Evolutionary conservation across 2,888 invertebrate species (phyloP), one percentile per base, ranked within the genome.

Genomic region (Ichneumoninae sp.): DNA sequence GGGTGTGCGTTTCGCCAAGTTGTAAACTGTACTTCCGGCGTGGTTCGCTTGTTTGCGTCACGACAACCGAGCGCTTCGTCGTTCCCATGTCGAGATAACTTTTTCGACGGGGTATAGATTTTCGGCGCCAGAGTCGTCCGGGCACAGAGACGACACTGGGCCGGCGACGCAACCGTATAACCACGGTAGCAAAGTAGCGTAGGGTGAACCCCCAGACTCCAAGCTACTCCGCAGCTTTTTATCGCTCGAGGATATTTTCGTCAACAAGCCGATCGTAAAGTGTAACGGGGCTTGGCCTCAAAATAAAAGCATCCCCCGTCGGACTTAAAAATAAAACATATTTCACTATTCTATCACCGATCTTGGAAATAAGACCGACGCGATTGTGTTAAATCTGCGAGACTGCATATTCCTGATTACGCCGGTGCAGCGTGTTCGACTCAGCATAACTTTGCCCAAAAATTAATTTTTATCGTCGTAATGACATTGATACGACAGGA

Each of bases 11-110:
- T 68, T 77, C 52, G 66, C 80, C 72, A 85, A 84, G 68, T 86
- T 86, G 79, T 75, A 70, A 86, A 86, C 87, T 87, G 85, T 87
- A 86, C 86, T 84, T 86, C 83, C 86, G 84, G 68, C 80, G 78
- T 86, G 89, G 26, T 86, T 86, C 89, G 88, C 86, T 85, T 86
- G 87, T 89, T 90, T 88, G 87, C 89, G 82, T 82, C 79, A 62
- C 77, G 75, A 60, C 82, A 78, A 65, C 68, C 30, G n/a, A 68
- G 75, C 40, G 84, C 83, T 77, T 77, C 75, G 78, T 66, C n/a
- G 57, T 66, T 62, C 19, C 30, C 19, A 33, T 44, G 54, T 36
- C 65, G 65, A 47, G 66, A 54, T 66, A 78, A 80, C 68, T 82
- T 86, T 62, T 83, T 80, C 62, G 75, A 81, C 86, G 82, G 70